A percentile compares a stretch with the other conserved stretches of the same genome.
Conservation (phyloP, 2,113 vertebrate species). For the Uria lomvia region DNA sequence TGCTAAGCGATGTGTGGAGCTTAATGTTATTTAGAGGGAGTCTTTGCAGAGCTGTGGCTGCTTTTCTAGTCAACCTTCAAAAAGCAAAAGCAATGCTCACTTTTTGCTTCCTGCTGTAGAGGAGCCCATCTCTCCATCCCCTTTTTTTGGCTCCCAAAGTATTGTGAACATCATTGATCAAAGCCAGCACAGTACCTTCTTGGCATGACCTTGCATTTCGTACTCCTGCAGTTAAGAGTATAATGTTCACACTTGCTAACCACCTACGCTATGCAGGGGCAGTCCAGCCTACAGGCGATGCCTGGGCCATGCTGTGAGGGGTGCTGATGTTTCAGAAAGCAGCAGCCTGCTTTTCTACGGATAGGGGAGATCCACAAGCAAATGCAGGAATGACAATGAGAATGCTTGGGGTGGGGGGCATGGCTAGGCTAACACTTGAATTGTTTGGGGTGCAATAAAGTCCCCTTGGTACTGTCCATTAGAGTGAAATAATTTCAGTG, state of each 20-base stretch:
- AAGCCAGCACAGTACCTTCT: neutral
- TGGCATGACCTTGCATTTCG: neutral
- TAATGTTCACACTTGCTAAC: neutral
- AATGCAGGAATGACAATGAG: neutral
- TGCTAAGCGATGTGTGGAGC: neutral
- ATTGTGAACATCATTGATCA: neutral
- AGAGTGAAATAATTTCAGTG: neutral
- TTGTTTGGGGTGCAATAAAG: neutral
- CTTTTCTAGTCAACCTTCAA: neutral
- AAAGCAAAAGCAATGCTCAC: neutral
- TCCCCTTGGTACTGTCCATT: neutral
- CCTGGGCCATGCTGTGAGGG: rapidly evolving
- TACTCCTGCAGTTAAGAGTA: neutral
- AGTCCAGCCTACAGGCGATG: too few relatives aligned
- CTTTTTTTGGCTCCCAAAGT: neutral
- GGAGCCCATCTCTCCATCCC: neutral
- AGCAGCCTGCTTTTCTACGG: neutral
- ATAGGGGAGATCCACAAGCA: neutral
- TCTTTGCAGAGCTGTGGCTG: neutral
- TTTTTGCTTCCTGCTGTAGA: neutral
- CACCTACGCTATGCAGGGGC: neutral
- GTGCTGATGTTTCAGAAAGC: neutral
- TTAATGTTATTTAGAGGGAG: neutral
- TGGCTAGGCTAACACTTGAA: neutral
- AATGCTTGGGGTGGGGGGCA: neutral